phyloP scores from a whole-genome alignment of 2,113 vertebrate genomes.

The Melanerpes aurifrons region DNA sequence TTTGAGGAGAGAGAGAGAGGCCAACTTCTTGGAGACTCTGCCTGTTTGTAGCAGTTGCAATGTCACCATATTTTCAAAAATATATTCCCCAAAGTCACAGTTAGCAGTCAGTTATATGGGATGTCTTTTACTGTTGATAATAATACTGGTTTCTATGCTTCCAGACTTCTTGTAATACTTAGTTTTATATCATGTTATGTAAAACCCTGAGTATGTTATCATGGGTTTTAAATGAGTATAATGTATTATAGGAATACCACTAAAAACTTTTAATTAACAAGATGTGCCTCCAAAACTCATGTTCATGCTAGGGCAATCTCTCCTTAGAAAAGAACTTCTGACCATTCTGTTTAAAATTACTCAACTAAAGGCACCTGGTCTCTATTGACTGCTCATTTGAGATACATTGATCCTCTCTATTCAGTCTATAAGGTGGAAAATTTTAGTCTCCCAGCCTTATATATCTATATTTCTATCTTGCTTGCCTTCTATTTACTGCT shows the following conservation, averaged over 20 bases:
- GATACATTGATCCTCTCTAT: background rate
- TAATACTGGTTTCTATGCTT: background rate
- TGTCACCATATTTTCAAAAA: background rate
- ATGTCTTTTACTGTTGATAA: constrained; percentile 3
- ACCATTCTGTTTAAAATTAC: background rate
- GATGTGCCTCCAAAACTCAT: background rate
- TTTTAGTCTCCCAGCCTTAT: background rate
- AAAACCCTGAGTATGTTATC: constrained; percentile 6
- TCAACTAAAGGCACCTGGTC: background rate
- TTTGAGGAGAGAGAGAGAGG: background rate
- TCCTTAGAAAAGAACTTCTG: background rate
- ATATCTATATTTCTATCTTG: background rate
- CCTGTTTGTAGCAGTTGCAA: background rate
- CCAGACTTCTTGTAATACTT: constrained; percentile 3
- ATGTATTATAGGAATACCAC: constrained; percentile 17
- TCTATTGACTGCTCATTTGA: background rate
- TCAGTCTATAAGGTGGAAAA: background rate
- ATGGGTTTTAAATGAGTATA: constrained; percentile 10
- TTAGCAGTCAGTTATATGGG: background rate
- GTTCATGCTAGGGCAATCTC: background rate
- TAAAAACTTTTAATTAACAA: background rate
- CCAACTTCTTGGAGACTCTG: background rate
- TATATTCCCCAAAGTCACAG: background rate
- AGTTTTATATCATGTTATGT: background rate
- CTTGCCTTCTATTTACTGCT: background rate